Evolutionary conservation across 2,888 invertebrate genomes (phyloP).

Genomic region (Cetonia aurata): DNA sequence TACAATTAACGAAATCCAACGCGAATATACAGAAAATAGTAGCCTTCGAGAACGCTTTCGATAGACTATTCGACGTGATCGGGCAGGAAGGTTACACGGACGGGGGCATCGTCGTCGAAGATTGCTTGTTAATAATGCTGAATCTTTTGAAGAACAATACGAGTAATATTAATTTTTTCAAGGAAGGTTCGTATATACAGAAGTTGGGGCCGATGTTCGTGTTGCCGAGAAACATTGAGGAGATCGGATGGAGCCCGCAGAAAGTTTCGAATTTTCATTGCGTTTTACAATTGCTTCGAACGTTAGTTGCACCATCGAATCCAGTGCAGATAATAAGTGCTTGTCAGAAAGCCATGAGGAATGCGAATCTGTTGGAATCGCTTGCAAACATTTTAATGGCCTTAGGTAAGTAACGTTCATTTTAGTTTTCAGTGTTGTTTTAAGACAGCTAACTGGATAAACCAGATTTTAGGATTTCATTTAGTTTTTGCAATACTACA

Average conservation of each 20-base stretch:
- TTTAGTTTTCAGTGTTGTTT: no score
- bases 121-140: slow-evolving; percentile 92
- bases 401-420: slow-evolving; percentile 63
- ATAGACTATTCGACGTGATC: slow-evolving; percentile 93
- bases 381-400: slow-evolving; percentile 95
- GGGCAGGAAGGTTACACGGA: slow-evolving; percentile 88
- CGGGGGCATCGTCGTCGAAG: slow-evolving; percentile 98
- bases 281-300: slow-evolving; percentile 89
- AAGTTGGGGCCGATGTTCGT: slow-evolving; percentile 90
- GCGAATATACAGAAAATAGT: slow-evolving; percentile 99
- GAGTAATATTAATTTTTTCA: slow-evolving; percentile 98
- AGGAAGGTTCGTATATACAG: slow-evolving; percentile 97
- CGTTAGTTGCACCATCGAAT: slow-evolving; percentile 94
- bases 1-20: slow-evolving; percentile 93
- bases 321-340: slow-evolving; percentile 82
- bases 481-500: no score
- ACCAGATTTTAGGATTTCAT: no score
- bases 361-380: slow-evolving; percentile 83
- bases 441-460: no score
- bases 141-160: slow-evolving; percentile 95
- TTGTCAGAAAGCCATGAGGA: slow-evolving; percentile 92
- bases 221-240: slow-evolving; percentile 78
- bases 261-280: slow-evolving; percentile 95
- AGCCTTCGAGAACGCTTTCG: slow-evolving; percentile 99
- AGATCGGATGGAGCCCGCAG: slow-evolving; percentile 90